Evolutionary conservation across 2,797 vertebrate species (phyloP), one percentile per base, ranked within the genome.

Genomic region (Onychomys arenicola): DNA sequence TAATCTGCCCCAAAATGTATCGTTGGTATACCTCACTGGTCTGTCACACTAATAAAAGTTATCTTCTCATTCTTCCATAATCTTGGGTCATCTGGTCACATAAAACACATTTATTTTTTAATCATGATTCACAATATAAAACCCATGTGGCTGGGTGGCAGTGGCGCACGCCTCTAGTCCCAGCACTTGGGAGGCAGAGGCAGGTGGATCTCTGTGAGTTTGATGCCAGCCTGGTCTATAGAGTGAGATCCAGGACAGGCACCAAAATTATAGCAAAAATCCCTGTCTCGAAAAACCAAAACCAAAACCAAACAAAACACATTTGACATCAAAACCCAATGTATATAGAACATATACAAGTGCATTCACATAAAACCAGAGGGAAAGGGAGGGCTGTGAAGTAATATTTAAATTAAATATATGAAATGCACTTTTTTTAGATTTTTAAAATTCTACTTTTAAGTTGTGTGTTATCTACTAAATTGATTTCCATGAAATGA

Each of bases 301-400:
- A 52, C 3, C 52, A 52, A 49, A 49, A 11, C 49, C 9, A 55
- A 55, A 55, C 52, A 92, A 87, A 96, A 92, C 46, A 52, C 46
- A 93, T 82, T 87, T 90, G 76, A 84, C 2, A 84, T 77, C 43
- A 91, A 94, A 96, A 84, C 21, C 46, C n/a, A 96, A 14, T 29
- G 46, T 40, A 61, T 25, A 27, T 7, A 69, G 17, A 27, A 27
- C 34, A 86, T 16, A 17, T 9, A 52, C 46, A 86, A 69, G 69
- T 52, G 14, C 12, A 76, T 12, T 46, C 19, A 92, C 4, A 10
- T 8, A n/a, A 0, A 55, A 67, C 12, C 12, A 67, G 32, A 37
- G n/a, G 8, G 34, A 1, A 43, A 46, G 67, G 34, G 52, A 61
- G n/a, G 6, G n/a, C 13, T 69, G 1, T 81, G 21, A 93, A 90